Base-by-base conservation (phyloP, 2,113 vertebrate genomes). In the Pelecanus crispus region DNA sequence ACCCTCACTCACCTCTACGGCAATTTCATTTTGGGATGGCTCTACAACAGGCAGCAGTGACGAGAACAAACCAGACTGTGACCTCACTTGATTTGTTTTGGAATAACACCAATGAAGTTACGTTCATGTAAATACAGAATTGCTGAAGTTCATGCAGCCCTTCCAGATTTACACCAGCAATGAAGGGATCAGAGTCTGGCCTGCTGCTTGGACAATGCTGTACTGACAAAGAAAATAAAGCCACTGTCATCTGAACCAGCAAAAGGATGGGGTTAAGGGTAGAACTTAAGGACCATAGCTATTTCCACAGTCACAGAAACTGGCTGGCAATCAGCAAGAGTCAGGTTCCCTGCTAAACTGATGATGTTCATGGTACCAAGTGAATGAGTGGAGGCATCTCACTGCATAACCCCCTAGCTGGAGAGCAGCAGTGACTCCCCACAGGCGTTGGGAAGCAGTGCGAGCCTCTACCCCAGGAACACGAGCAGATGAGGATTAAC, bases 71-170 rank as follows among this genome's bases (percentile, higher is more conserved):
- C 26, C 83, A 82, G 53, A 62, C 19, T n/a, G 47, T 13, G 38
- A 71, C 12, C 55, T 66, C 67, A 17, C 47, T 58, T 81, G 6
- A 24, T 38, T 28, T 58, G 34, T 66, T 93, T 28, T 56, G 58
- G 28, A 92, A 31, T 34, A 44, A 53, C 1, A 0, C 5, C 34
- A 44, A 2, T 8, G 42, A 72, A 47, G 28, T 34, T 36, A 34
- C 3, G 2, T 32, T 32, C 0, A 0, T 18, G 32, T 24, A 85
- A 74, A 70, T 11, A 75, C 18, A n/a, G 22, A 86, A 40, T 12
- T 91, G 52, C 52, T 55, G 13, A 87, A 44, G 21, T 44, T 44
- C 34, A 11, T 9, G 10, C 44, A 65, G 73, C 58, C 22, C 49
- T 59, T 53, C 38, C 47, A 72, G 61, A 29, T 59, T 91, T 62